Evolutionary conservation across 2,888 invertebrate genomes (phyloP).

Genomic region (Luffia ferchaultella): DNA sequence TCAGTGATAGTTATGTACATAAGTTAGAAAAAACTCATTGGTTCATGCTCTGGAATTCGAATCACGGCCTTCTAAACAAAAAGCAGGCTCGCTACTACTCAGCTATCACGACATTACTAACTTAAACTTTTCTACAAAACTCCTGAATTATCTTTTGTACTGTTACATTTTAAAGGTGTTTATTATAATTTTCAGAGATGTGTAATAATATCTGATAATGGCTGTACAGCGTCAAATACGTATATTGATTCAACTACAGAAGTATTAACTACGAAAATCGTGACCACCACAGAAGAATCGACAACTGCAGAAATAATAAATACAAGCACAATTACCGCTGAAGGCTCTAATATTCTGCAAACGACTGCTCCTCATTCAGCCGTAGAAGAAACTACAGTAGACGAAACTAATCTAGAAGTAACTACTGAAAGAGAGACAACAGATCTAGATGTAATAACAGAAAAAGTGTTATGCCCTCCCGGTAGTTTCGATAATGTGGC

Average conservation of each 20-base stretch:
- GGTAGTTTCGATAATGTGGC: conserved; percentile 4
- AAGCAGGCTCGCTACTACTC: too few species aligned
- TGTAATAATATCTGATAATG: conserved; percentile 6
- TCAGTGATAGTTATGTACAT: too few species aligned
- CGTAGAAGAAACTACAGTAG: neutral
- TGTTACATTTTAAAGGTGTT: too few species aligned
- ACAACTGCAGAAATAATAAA: neutral
- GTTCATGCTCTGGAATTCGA: too few species aligned
- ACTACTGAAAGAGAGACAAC: neutral
- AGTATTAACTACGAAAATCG: neutral
- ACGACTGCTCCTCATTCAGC: neutral
- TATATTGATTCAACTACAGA: neutral
- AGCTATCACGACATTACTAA: too few species aligned
- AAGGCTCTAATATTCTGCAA: neutral
- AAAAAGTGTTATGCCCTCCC: conserved; percentile 1
- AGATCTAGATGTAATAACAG: neutral
- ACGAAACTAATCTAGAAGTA: neutral
- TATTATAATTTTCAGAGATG: conserved; percentile 9
- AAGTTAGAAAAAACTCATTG: too few species aligned
- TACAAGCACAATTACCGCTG: neutral
- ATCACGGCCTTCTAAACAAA: too few species aligned
- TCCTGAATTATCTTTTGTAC: too few species aligned
- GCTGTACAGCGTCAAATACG: neutral
- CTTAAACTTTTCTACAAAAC: too few species aligned
- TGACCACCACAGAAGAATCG: neutral